A percentile compares a stretch with the other conserved stretches of the same genome.
Conservation (phyloP, 2,113 vertebrate species). For the Picathartes gymnocephalus region DNA sequence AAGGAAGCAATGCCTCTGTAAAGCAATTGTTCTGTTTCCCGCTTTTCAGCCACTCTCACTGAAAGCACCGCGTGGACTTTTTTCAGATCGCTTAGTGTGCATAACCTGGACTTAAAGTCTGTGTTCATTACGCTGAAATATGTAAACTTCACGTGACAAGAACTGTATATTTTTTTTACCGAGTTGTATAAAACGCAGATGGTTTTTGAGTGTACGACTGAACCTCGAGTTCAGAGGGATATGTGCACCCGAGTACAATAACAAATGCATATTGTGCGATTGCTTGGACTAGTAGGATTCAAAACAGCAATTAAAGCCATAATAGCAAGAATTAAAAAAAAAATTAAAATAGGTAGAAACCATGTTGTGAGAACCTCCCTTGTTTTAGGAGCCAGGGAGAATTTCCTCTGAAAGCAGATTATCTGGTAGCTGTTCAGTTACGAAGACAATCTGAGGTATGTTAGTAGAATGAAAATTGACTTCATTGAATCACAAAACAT, state of each 20-base stretch:
- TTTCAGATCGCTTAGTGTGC: neutral
- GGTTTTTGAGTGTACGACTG: neutral
- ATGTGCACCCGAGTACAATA: neutral
- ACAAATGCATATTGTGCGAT: neutral
- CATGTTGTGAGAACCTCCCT: neutral
- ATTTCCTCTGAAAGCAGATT: neutral
- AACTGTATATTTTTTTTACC: neutral
- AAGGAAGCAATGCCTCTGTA: constrained; percentile 11
- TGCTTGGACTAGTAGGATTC: neutral
- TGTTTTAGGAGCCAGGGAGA: neutral
- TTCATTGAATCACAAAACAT: neutral
- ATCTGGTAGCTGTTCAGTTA: neutral
- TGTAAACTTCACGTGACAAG: neutral
- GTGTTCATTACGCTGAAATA: neutral
- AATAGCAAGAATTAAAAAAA: neutral
- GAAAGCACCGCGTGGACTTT: neutral
- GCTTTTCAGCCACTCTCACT: neutral
- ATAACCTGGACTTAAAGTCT: neutral
- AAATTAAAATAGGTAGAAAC: neutral
- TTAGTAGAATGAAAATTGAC: neutral
- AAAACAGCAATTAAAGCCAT: neutral
- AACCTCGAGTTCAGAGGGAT: neutral
- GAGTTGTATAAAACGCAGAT: neutral
- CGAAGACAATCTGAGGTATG: neutral
- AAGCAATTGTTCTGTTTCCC: constrained; percentile 42